phyloP scores from a whole-genome alignment of 2,113 vertebrate genomes.

The Anguilla japonica region DNA sequence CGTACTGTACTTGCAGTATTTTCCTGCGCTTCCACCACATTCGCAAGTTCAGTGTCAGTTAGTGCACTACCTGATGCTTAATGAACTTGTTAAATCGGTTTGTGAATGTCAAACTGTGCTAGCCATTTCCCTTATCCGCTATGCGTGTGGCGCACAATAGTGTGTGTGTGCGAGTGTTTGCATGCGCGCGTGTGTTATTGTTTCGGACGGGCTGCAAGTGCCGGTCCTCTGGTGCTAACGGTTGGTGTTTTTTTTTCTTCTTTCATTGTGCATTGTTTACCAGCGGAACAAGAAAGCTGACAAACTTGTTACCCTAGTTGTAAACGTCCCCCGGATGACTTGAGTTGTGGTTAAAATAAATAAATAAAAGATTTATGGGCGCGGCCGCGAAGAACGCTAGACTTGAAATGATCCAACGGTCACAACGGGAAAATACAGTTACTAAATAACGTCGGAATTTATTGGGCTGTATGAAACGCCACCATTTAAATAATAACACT shows the following conservation, averaged over 20 bases:
- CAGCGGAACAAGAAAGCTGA: neutral
- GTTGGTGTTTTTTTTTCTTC: neutral
- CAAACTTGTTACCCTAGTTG: slow-evolving; percentile 17
- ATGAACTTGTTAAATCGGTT: neutral
- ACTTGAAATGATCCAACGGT: neutral
- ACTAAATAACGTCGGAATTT: neutral
- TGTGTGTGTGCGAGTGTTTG: neutral
- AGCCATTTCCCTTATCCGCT: neutral
- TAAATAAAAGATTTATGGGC: neutral
- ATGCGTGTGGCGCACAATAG: neutral
- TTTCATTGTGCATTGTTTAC: neutral
- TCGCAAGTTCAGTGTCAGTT: no score
- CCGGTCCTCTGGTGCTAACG: neutral
- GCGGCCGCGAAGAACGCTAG: neutral
- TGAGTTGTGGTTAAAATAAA: neutral
- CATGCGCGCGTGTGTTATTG: neutral
- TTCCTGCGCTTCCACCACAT: no score
- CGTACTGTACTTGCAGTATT: no score
- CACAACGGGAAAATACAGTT: neutral
- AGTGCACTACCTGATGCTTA: neutral
- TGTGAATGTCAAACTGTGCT: neutral
- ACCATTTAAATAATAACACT: neutral
- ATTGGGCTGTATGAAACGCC: neutral
- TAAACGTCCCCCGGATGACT: neutral
- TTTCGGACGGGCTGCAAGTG: neutral